Conservation (phyloP, 2,113 vertebrate genomes). For the Corythaixoides concolor region DNA sequence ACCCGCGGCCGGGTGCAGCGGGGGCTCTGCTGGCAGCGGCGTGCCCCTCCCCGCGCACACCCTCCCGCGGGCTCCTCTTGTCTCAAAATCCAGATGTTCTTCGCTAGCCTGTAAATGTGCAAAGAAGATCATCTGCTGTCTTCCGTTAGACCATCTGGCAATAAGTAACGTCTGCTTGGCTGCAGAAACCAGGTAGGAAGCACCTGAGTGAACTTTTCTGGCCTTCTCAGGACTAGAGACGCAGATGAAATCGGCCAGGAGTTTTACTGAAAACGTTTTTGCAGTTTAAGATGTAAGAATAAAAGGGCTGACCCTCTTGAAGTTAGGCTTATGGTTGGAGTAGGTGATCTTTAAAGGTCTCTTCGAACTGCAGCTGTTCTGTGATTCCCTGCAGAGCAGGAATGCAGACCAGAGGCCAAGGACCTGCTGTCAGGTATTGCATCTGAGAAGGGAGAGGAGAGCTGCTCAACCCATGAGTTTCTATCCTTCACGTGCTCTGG, state of each 20-base stretch:
- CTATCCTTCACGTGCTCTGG: rapidly evolving
- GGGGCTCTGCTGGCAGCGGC: rapidly evolving
- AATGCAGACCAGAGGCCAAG: rapidly evolving
- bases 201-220: rapidly evolving
- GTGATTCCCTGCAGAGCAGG: not conserved
- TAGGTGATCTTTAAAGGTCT: too few relatives aligned
- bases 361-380: too few relatives aligned
- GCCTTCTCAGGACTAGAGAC: not conserved
- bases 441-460: not conserved
- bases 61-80: rapidly evolving
- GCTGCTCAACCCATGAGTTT: rapidly evolving
- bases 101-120: rapidly evolving
- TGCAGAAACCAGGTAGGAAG: not conserved
- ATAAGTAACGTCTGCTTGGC: rapidly evolving
- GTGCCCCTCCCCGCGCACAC: rapidly evolving
- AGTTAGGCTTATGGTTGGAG: not conserved
- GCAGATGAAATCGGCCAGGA: not conserved
- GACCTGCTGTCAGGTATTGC: not conserved
- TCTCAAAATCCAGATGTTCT: too few relatives aligned
- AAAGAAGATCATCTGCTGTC: rapidly evolving
- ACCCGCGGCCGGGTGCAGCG: not conserved
- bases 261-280: not conserved
- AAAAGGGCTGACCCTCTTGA: not conserved
- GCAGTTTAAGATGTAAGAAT: not conserved
- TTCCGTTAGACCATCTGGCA: rapidly evolving